These are phyloP conservation scores for Adela reaumurella DNA, from an alignment of 2,888 invertebrate species.

Conservation along the genomic window DNA sequence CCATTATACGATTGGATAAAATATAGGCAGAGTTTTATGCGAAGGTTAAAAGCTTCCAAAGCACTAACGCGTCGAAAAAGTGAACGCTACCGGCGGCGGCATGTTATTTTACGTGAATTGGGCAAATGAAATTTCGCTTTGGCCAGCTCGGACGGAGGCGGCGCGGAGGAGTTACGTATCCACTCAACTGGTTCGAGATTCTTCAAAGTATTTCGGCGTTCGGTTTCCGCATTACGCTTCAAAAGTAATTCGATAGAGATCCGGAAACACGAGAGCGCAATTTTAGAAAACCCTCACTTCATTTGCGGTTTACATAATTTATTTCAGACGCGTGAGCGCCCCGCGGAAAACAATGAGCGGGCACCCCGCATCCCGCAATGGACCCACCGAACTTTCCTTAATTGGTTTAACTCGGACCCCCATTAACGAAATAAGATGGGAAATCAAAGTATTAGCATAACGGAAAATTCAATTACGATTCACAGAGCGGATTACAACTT, in stretches of 20 bases:
- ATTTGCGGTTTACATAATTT: too few species aligned
- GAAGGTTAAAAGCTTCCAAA: neutral
- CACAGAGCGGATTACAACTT: constrained; percentile 58
- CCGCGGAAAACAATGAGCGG: neutral
- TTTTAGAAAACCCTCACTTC: too few species aligned
- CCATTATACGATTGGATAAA: neutral
- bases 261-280: too few species aligned
- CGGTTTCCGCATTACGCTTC: too few species aligned
- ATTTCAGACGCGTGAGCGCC: too few species aligned
- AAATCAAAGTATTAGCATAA: constrained; percentile 57
- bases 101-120: neutral
- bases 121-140: neutral
- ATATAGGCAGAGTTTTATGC: neutral
- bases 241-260: too few species aligned
- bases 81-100: neutral
- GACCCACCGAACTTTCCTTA: constrained; percentile 51
- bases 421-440: constrained; percentile 57
- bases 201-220: too few species aligned
- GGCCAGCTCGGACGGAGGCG: too few species aligned
- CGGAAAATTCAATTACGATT: constrained; percentile 55
- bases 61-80: neutral
- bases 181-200: too few species aligned
- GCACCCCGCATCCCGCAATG: neutral
- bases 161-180: too few species aligned
- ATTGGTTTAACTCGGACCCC: constrained; percentile 54